A percentile compares a stretch with the other conserved stretches of the same genome.
Evolutionary conservation across 2,113 vertebrate species (phyloP).

Genomic region (Coracopsis vasa): DNA sequence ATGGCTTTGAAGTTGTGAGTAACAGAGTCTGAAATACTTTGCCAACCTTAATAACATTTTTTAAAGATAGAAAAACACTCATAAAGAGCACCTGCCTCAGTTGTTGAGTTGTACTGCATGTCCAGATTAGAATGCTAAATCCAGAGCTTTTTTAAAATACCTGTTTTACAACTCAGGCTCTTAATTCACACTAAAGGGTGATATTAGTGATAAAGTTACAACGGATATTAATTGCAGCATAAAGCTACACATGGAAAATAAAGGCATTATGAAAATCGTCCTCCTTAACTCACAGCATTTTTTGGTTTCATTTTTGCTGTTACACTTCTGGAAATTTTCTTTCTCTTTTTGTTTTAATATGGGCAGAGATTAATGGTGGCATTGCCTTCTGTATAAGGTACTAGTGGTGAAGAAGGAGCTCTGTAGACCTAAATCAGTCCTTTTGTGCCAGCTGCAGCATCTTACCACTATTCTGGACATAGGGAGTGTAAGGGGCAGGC

Average conservation of each 20-base stretch:
- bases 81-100: neutral
- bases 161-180: neutral
- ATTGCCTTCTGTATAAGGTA: neutral
- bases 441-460: neutral
- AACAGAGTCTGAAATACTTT: neutral
- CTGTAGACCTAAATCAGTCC: neutral
- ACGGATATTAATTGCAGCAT: neutral
- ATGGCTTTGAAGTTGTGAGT: neutral
- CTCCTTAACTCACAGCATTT: neutral
- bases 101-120: neutral
- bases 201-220: neutral
- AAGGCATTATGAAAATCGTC: neutral
- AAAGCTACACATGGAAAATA: neutral
- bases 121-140: neutral
- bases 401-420: neutral
- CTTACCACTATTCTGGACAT: neutral
- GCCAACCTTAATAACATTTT: neutral
- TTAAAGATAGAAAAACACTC: neutral
- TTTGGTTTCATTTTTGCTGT: neutral
- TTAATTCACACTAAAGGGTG: neutral
- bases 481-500: neutral
- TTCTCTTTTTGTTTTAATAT: neutral
- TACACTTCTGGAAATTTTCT: neutral
- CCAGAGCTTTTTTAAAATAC: neutral
- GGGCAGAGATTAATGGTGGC: neutral